Conservation (phyloP, 2,888 invertebrate genomes). For the Drosophila affinis region DNA sequence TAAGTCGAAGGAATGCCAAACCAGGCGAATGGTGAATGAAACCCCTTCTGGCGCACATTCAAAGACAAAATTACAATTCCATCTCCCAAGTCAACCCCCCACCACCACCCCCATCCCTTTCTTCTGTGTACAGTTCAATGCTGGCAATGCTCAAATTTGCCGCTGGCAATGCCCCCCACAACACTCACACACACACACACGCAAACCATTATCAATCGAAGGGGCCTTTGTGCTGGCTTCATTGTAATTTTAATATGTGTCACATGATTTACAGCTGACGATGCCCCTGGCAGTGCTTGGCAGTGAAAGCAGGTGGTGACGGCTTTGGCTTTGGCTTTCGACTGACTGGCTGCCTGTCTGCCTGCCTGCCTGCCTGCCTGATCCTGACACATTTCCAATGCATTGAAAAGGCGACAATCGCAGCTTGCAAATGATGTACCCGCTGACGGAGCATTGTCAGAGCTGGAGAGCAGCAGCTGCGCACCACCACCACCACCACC, state of each 20-base stretch:
- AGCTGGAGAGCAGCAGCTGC: not conserved
- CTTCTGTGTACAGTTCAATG: slow-evolving; percentile 14
- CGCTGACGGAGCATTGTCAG: not conserved
- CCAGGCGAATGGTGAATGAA: slow-evolving; percentile 29
- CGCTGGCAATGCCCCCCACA: not conserved
- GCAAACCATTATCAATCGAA: slow-evolving; percentile 1
- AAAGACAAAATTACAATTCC: slow-evolving; percentile 48
- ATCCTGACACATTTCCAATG: slow-evolving; percentile 24
- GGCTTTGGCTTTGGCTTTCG: slow-evolving; percentile 10
- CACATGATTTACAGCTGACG: slow-evolving; percentile 51
- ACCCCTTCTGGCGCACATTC: slow-evolving; percentile 39
- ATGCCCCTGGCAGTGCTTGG: slow-evolving; percentile 14
- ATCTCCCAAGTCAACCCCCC: not conserved
- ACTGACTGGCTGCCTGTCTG: not conserved
- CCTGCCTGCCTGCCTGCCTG: not conserved
- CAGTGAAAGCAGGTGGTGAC: slow-evolving; percentile 19
- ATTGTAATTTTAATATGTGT: slow-evolving; percentile 53
- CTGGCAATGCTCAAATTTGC: slow-evolving; percentile 28
- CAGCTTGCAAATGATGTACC: slow-evolving; percentile 8
- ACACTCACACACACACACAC: not conserved
- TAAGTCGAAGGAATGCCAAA: slow-evolving; percentile 56
- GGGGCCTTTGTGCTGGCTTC: slow-evolving; percentile 27
- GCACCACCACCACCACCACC: not conserved
- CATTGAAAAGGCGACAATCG: slow-evolving; percentile 13
- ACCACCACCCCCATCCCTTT: not conserved